Percentiles rank a stretch among this genome's conserved stretches.
Conservation (phyloP, 2,797 vertebrate species). For the Echiichthys vipera region DNA sequence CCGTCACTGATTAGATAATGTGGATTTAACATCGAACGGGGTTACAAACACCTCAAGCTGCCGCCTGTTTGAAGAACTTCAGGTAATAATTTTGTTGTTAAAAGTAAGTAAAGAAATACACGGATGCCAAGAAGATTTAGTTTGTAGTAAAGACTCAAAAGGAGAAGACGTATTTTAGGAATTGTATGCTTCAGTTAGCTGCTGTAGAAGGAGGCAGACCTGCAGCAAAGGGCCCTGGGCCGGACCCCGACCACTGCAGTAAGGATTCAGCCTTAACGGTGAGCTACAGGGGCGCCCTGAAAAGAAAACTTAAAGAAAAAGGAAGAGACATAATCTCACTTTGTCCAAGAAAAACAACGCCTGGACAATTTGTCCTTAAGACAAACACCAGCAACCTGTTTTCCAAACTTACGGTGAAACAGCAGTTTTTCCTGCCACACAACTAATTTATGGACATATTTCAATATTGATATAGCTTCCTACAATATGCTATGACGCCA, state of each 20-base stretch:
- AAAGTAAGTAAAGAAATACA: background rate
- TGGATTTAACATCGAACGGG: background rate
- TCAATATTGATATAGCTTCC: too few relatives aligned
- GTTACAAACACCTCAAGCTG: background rate
- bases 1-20: background rate
- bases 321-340: background rate
- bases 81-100: background rate
- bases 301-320: background rate
- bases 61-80: background rate
- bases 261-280: too few relatives aligned
- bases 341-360: background rate
- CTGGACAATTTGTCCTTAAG: slow-evolving; percentile 2
- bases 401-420: too few relatives aligned
- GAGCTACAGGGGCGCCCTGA: too few relatives aligned
- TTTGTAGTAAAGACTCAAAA: background rate
- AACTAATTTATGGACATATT: too few relatives aligned
- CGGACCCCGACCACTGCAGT: too few relatives aligned
- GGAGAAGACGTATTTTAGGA: background rate
- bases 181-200: too few relatives aligned
- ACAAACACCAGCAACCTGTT: background rate
- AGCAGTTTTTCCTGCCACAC: too few relatives aligned
- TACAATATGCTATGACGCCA: too few relatives aligned
- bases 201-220: too few relatives aligned
- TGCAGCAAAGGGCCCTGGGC: too few relatives aligned
- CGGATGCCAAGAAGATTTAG: background rate